A percentile compares a stretch with the other conserved stretches of the same genome.
Evolutionary conservation across 2,113 vertebrate species (phyloP).

Genomic region (Hucho hucho): DNA sequence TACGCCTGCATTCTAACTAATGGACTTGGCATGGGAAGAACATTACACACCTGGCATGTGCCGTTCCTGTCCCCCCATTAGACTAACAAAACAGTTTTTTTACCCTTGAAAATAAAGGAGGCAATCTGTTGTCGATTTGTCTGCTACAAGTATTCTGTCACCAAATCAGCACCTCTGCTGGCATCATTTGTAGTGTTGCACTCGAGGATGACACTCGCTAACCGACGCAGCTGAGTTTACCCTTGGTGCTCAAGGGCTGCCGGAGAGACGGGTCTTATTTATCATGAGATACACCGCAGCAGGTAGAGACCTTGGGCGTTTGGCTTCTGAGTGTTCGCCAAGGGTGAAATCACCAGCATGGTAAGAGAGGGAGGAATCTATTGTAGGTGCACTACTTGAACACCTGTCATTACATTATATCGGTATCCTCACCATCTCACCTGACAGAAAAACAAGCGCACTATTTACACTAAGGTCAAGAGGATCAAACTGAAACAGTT

Average conservation of each 20-base stretch:
- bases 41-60: constrained; percentile 47
- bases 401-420: too few species aligned
- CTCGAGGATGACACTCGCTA: constrained; percentile 1
- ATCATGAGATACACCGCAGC: not conserved
- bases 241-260: constrained; percentile 5
- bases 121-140: constrained; percentile 41
- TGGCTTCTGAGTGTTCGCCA: not conserved
- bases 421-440: too few species aligned
- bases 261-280: not conserved
- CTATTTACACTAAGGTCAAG: too few species aligned
- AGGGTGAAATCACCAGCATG: too few species aligned
- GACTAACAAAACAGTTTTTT: constrained; percentile 37
- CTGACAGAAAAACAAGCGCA: too few species aligned
- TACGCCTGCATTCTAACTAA: constrained; percentile 31
- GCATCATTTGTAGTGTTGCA: not conserved
- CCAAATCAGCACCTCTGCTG: not conserved
- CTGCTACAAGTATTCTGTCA: constrained; percentile 22
- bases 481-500: too few species aligned
- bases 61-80: constrained; percentile 45
- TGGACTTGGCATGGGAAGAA: constrained; percentile 44
- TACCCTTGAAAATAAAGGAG: constrained; percentile 29
- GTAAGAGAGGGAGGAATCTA: not conserved
- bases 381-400: too few species aligned
- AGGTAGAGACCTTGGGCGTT: constrained; percentile 6
- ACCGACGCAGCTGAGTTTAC: not conserved